Evolutionary conservation across 2,113 vertebrate species (phyloP).

Genomic region (Calidris pugnax): DNA sequence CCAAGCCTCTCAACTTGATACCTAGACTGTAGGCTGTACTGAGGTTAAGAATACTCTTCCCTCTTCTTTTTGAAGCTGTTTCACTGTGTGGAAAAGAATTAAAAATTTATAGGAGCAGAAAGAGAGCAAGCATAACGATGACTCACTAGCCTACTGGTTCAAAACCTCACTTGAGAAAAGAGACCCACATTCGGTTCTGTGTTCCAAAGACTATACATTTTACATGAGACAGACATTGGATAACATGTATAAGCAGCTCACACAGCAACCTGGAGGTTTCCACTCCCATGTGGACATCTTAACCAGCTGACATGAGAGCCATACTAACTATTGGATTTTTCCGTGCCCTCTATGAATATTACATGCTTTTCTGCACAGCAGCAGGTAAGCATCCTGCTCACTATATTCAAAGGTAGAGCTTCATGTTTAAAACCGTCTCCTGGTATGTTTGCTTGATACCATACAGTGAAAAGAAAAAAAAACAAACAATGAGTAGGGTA

Average conservation of each 20-base stretch:
- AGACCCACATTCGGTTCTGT: neutral
- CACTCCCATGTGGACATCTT: neutral
- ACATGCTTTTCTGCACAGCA: neutral
- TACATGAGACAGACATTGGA: neutral
- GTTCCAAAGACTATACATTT: neutral
- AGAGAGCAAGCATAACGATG: neutral
- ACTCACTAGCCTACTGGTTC: neutral
- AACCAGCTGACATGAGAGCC: neutral
- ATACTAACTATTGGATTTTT: neutral
- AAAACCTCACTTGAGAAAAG: constrained; percentile 11
- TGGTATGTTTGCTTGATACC: neutral
- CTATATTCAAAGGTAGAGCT: neutral
- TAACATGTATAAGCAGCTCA: neutral
- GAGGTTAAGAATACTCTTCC: neutral
- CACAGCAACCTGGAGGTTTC: neutral
- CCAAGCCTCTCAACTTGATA: neutral
- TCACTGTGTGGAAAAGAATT: neutral
- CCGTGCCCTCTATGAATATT: neutral
- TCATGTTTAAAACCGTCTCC: neutral
- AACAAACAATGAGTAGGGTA: neutral
- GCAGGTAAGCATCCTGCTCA: neutral
- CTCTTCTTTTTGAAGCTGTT: neutral
- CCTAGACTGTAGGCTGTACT: neutral
- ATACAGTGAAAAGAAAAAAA: neutral
- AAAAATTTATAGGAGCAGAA: constrained; percentile 9